These are phyloP conservation scores for Sebastes iracundus DNA, from an alignment of 2,797 vertebrate genomes.

Conservation along the genomic window DNA sequence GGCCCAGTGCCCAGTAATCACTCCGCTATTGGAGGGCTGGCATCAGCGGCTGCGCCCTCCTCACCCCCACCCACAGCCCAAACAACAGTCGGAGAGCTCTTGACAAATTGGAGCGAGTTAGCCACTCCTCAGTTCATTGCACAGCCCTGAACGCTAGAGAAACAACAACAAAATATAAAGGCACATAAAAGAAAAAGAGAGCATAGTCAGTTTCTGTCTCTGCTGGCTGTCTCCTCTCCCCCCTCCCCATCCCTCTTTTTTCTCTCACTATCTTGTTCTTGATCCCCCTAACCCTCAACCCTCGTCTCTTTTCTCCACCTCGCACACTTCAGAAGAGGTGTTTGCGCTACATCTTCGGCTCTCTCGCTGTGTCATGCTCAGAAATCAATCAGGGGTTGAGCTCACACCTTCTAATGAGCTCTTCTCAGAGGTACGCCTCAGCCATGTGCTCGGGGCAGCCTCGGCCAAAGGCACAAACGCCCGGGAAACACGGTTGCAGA, in stretches of 20 bases:
- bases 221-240: conserved; percentile 14
- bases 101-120: conserved; percentile 81
- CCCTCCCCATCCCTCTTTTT: background rate
- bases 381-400: conserved; percentile 81
- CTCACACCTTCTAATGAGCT: conserved; percentile 78
- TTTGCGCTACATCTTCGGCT: conserved; percentile 49
- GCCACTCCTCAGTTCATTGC: conserved; percentile 78
- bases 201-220: conserved; percentile 53
- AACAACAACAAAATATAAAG: conserved; percentile 74
- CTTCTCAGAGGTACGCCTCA: conserved; percentile 63
- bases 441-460: conserved; percentile 54
- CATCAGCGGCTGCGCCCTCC: conserved; percentile 60
- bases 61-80: conserved; percentile 64
- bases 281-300: conserved; percentile 53
- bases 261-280: conserved; percentile 57
- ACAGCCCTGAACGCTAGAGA: conserved; percentile 67
- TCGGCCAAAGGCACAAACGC: conserved; percentile 51
- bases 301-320: conserved; percentile 15
- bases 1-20: conserved; percentile 76
- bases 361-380: conserved; percentile 61
- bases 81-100: conserved; percentile 71
- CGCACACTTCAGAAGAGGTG: conserved; percentile 47
- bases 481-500: conserved; percentile 27
- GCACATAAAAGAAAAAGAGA: conserved; percentile 61
- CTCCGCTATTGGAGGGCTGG: conserved; percentile 65